Conservation (phyloP, 2,888 invertebrate species). For the Drosophila ustulata region DNA sequence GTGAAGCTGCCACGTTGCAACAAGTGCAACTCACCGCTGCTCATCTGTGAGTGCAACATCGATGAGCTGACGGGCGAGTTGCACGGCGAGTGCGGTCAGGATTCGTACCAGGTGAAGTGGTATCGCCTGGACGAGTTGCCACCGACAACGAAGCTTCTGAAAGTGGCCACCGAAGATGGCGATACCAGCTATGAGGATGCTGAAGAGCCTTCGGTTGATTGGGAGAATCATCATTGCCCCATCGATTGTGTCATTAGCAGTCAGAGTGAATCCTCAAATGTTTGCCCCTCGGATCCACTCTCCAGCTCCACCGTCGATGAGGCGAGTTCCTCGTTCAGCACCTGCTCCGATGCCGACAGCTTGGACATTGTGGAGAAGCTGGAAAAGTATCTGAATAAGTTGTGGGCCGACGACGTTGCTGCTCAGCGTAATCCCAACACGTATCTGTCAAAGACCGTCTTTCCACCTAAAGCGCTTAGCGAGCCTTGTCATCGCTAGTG, state of each 20-base stretch:
- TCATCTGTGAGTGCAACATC: constrained; percentile 80
- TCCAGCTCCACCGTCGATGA: constrained; percentile 8
- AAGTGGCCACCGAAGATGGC: neutral
- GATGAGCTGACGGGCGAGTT: constrained; percentile 68
- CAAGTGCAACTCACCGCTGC: constrained; percentile 67
- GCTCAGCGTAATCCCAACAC: constrained; percentile 44
- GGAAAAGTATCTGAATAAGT: constrained; percentile 62
- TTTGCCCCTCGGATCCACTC: constrained; percentile 47
- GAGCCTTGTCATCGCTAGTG: constrained; percentile 35
- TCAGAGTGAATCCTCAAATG: constrained; percentile 49
- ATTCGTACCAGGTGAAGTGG: constrained; percentile 80
- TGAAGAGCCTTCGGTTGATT: constrained; percentile 52
- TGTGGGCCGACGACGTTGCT: constrained; percentile 68
- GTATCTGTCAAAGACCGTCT: constrained; percentile 15
- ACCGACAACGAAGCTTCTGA: neutral
- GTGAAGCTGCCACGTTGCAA: constrained; percentile 61
- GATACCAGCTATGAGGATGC: constrained; percentile 44
- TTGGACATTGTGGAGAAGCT: constrained; percentile 56
- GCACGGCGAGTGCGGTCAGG: constrained; percentile 78
- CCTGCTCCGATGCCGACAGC: constrained; percentile 38
- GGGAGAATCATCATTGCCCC: constrained; percentile 79
- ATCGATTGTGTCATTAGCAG: constrained; percentile 66
- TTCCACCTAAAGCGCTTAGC: constrained; percentile 25
- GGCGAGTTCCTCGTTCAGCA: constrained; percentile 28
- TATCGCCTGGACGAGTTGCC: constrained; percentile 62